phyloP scores from a whole-genome alignment of 2,888 invertebrate genomes.

The Ischnura elegans region DNA sequence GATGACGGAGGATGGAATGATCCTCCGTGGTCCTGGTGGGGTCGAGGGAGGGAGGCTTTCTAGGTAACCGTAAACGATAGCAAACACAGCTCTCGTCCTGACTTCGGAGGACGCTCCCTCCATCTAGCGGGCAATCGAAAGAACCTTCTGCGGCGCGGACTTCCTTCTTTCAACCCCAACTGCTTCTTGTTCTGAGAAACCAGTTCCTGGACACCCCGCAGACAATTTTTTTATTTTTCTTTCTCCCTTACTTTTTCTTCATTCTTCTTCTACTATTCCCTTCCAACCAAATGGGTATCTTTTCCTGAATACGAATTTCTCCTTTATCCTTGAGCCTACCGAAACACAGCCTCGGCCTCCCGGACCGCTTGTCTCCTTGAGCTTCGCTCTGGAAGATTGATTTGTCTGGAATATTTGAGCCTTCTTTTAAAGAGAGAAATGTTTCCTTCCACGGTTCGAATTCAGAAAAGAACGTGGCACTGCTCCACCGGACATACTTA shows the following conservation, averaged over 20 bases:
- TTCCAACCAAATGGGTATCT: conserved; percentile 66
- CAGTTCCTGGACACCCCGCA: conserved; percentile 61
- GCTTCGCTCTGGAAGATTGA: conserved; percentile 63
- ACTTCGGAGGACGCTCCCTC: conserved; percentile 41
- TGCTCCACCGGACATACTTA: conserved; percentile 1
- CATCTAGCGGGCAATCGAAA: conserved; percentile 42
- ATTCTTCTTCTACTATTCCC: conserved; percentile 66
- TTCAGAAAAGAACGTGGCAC: conserved; percentile 12
- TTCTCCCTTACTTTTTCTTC: conserved; percentile 56
- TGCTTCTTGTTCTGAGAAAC: conserved; percentile 50
- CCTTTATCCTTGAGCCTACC: conserved; percentile 67
- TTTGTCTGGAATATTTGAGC: conserved; percentile 66
- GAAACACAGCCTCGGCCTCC: conserved; percentile 65
- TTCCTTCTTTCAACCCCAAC: conserved; percentile 10
- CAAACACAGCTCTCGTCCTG: neutral
- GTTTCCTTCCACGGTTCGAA: conserved; percentile 4
- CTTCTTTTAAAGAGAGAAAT: conserved; percentile 57
- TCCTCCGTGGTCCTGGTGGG: neutral
- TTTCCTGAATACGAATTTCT: conserved; percentile 67
- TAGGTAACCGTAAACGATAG: neutral
- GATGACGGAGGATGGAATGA: neutral
- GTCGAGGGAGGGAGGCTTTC: neutral
- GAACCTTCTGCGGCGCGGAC: conserved; percentile 14
- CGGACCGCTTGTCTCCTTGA: conserved; percentile 64
- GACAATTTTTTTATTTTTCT: conserved; percentile 57